phyloP scores from a whole-genome alignment of 30 jellyfish, hydroid and myxozoan genomes.

The Cassiopea xamachana region DNA sequence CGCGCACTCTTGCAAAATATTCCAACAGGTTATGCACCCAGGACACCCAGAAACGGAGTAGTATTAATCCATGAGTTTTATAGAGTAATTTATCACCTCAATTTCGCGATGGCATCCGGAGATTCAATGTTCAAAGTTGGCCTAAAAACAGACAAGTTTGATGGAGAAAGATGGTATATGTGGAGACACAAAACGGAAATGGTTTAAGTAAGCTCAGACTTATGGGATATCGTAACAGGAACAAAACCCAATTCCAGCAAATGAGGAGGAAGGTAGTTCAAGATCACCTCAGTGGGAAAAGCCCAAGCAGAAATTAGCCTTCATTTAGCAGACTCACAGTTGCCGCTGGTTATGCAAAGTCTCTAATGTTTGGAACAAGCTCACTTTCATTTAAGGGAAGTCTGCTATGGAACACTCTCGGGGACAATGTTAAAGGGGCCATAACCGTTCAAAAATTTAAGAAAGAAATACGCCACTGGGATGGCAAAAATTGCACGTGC shows the following conservation, averaged over 20 bases:
- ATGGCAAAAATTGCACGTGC: too few relatives aligned
- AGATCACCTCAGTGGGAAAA: neutral
- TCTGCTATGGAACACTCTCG: too few relatives aligned
- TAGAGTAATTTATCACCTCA: neutral
- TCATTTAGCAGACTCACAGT: neutral
- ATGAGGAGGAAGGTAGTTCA: neutral
- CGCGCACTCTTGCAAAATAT: too few relatives aligned
- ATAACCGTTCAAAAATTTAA: too few relatives aligned
- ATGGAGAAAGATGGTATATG: constrained; percentile 16
- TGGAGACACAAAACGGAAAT: constrained; percentile 27
- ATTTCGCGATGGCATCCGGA: neutral
- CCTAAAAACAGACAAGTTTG: constrained; percentile 18
- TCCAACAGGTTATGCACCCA: neutral
- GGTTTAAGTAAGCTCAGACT: neutral
- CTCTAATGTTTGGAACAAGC: too few relatives aligned
- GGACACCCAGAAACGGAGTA: neutral
- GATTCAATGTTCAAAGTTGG: constrained; percentile 5
- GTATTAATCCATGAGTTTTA: neutral
- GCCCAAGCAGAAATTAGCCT: neutral
- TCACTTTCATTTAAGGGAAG: too few relatives aligned
- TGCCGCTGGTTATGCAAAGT: neutral
- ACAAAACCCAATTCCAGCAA: neutral
- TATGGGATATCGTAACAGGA: constrained; percentile 24
- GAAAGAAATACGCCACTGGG: too few relatives aligned
- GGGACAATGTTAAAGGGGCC: too few relatives aligned